Conservation (phyloP, 2,797 vertebrate species). For the Scolopax rusticola region DNA sequence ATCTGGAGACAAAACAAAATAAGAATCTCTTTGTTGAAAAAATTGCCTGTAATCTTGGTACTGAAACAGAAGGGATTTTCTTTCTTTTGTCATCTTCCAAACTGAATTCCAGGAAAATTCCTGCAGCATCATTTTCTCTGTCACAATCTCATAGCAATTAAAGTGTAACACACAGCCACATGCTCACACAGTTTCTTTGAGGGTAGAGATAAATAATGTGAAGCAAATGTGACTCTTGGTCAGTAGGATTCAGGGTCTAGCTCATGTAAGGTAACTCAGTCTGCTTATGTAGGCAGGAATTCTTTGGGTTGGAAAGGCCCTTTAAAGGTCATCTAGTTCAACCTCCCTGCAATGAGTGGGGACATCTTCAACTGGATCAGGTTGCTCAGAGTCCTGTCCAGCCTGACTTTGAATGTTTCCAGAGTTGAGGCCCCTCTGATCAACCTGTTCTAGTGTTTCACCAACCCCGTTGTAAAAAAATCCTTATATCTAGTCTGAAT, state of each 20-base stretch:
- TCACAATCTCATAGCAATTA: not conserved
- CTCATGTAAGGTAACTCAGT: not conserved
- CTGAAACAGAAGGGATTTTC: not conserved
- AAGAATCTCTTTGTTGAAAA: constrained; percentile 2
- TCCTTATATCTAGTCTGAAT: not conserved
- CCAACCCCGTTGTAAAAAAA: not conserved
- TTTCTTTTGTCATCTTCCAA: constrained; percentile 41
- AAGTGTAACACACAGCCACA: not conserved
- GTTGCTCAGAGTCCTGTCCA: not conserved
- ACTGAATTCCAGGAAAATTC: constrained; percentile 28
- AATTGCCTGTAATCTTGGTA: not conserved
- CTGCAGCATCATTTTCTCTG: not conserved
- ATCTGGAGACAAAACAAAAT: not conserved
- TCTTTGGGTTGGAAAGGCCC: not conserved
- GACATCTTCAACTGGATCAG: not conserved
- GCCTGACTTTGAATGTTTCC: not conserved
- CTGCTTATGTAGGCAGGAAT: not conserved
- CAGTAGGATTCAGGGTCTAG: not conserved
- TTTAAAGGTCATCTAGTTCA: not conserved
- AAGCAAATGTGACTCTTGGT: not conserved
- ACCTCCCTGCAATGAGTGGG: not conserved
- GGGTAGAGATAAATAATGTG: not conserved
- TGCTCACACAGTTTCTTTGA: not conserved
- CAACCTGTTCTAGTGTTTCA: not conserved
- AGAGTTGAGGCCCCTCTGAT: not conserved